Conservation (phyloP, 1,140 invertebrate genomes). For the Diachasmimorpha longicaudata region DNA sequence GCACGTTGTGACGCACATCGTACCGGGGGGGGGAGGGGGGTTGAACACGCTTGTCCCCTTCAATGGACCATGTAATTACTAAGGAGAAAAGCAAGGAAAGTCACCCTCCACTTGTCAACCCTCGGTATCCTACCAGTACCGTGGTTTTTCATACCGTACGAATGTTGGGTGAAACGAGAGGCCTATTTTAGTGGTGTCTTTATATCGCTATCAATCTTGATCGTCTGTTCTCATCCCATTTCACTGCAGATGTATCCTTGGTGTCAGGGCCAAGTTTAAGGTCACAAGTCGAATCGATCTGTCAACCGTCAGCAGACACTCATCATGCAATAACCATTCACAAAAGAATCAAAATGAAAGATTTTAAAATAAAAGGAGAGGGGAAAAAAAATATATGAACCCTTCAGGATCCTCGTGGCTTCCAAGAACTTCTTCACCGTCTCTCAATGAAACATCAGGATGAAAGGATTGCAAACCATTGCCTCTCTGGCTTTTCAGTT, state of each 20-base stretch:
- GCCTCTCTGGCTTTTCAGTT: background rate
- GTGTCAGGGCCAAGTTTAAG: constrained; percentile 30
- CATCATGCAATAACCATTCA: constrained; percentile 3
- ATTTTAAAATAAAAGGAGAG: background rate
- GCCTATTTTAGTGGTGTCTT: background rate
- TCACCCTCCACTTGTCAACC: background rate
- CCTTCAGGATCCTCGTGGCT: constrained; percentile 4
- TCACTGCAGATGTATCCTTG: background rate
- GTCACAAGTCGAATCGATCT: constrained; percentile 26
- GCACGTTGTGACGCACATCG: background rate
- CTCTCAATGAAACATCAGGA: background rate
- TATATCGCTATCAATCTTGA: constrained; percentile 28
- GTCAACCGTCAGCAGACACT: constrained; percentile 19
- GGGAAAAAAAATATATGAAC: background rate
- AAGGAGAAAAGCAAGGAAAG: background rate
- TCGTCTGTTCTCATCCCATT: background rate
- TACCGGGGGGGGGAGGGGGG: background rate
- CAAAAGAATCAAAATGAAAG: background rate
- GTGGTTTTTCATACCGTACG: background rate
- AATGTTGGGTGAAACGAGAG: background rate
- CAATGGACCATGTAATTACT: background rate
- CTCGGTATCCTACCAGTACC: background rate
- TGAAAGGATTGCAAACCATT: background rate
- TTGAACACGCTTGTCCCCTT: background rate
- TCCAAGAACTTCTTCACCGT: background rate